Percentiles rank a stretch among this genome's conserved stretches.
phyloP scores from a whole-genome alignment of 2,113 vertebrate genomes.

The Agelaius tricolor region DNA sequence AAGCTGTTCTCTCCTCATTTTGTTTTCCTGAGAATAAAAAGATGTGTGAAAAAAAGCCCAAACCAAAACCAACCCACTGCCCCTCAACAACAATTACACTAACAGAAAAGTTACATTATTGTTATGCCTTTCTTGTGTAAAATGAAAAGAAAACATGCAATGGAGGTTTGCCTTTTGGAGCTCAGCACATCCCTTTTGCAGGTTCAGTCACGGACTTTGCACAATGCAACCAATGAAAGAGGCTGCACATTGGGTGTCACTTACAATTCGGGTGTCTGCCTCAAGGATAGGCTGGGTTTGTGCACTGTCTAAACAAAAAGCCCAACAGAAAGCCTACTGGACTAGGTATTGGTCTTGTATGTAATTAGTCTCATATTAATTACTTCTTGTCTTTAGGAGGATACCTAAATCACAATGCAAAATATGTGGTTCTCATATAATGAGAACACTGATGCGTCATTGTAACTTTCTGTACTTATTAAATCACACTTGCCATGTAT shows the following conservation, averaged over 20 bases:
- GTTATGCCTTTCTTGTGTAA: not conserved
- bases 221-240: not conserved
- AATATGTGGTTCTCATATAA: not conserved
- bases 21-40: constrained; percentile 79
- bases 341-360: not conserved
- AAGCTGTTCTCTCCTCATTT: constrained; percentile 79
- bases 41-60: not conserved
- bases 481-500: not conserved
- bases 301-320: not conserved
- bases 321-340: not conserved
- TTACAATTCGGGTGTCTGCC: not conserved
- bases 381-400: not conserved
- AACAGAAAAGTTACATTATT: not conserved
- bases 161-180: not conserved
- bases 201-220: not conserved
- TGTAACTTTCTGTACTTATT: not conserved
- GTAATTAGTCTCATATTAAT: not conserved
- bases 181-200: not conserved
- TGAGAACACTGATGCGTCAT: not conserved
- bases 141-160: not conserved
- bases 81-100: not conserved
- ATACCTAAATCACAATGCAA: not conserved
- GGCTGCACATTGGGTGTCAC: not conserved
- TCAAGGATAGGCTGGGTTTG: not conserved
- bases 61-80: rapidly evolving